Conservation (phyloP, 1,140 invertebrate species). For the Drosophila nannoptera region DNA sequence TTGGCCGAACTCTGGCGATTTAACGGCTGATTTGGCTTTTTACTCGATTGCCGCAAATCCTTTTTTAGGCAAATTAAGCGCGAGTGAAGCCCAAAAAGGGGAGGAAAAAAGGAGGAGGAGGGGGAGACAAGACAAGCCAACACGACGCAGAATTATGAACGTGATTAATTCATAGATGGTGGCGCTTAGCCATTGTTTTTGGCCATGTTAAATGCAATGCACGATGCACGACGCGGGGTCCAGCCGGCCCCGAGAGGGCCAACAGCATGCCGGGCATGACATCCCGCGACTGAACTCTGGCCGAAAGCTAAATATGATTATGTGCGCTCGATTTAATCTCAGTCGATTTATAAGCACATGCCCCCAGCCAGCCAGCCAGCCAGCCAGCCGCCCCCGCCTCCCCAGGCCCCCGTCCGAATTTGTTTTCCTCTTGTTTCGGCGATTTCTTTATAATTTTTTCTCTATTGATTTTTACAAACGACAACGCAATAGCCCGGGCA, state of each 20-base stretch:
- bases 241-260: constrained; percentile 26
- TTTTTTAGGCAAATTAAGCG: constrained; percentile 73
- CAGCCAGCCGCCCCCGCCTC: too few relatives aligned
- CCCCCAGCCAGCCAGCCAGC: too few relatives aligned
- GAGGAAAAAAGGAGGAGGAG: constrained; percentile 45
- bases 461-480: constrained; percentile 41
- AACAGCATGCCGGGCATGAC: constrained; percentile 31
- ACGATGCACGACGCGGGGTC: constrained; percentile 55
- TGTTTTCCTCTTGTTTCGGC: neutral
- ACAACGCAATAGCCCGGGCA: constrained; percentile 32
- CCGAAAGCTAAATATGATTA: constrained; percentile 77
- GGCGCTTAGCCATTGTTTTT: constrained; percentile 74
- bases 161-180: constrained; percentile 78
- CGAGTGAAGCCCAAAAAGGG: constrained; percentile 27
- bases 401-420: constrained; percentile 10
- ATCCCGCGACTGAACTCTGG: constrained; percentile 59
- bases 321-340: constrained; percentile 76
- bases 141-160: constrained; percentile 75
- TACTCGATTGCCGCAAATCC: constrained; percentile 42
- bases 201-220: constrained; percentile 40
- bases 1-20: constrained; percentile 35
- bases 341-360: constrained; percentile 49
- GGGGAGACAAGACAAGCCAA: constrained; percentile 36
- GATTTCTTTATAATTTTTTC: constrained; percentile 16
- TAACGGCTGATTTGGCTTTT: constrained; percentile 38